These are phyloP conservation scores for Psephotus haematonotus DNA, from an alignment of 2,113 vertebrate genomes.

Conservation along the genomic window DNA sequence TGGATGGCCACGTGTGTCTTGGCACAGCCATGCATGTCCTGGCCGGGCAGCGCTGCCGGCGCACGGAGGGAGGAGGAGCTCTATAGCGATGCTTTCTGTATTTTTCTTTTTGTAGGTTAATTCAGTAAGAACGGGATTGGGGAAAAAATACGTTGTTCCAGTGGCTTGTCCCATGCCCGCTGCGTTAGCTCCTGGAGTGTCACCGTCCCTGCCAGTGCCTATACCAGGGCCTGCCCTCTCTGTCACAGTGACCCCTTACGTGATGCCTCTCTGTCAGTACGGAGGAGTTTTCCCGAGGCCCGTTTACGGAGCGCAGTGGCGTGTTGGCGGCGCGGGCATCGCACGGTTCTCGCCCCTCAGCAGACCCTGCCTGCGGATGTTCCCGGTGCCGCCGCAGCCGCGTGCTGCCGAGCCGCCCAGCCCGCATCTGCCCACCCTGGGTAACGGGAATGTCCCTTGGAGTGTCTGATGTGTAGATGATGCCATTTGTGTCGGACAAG, in stretches of 20 bases:
- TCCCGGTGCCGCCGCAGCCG: constrained; percentile 71
- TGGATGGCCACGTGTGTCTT: rapidly evolving
- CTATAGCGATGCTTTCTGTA: constrained; percentile 26
- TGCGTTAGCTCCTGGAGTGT: constrained; percentile 68
- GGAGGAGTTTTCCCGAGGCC: constrained; percentile 73
- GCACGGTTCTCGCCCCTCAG: constrained; percentile 62
- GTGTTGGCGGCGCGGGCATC: not conserved
- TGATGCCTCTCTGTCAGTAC: constrained; percentile 75
- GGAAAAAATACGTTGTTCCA: constrained; percentile 73
- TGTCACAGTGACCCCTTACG: constrained; percentile 64
- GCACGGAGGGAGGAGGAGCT: not conserved
- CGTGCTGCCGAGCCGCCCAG: constrained; percentile 57
- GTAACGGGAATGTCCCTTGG: not conserved
- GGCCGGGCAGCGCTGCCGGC: rapidly evolving
- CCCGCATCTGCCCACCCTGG: constrained; percentile 61
- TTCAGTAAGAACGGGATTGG: constrained; percentile 63
- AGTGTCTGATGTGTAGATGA: constrained; percentile 38
- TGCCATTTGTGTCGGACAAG: constrained; percentile 11
- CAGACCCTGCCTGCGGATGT: constrained; percentile 67
- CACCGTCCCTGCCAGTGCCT: constrained; percentile 64
- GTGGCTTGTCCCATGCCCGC: constrained; percentile 77
- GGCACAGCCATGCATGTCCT: rapidly evolving
- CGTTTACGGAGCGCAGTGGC: constrained; percentile 79
- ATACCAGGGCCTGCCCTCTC: constrained; percentile 70
- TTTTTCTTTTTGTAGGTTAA: constrained; percentile 71